Percentiles rank a stretch among this genome's conserved stretches.
These are phyloP conservation scores for Drosophila neotestacea DNA, from an alignment of 2,888 invertebrate genomes.

Conservation along the genomic window DNA sequence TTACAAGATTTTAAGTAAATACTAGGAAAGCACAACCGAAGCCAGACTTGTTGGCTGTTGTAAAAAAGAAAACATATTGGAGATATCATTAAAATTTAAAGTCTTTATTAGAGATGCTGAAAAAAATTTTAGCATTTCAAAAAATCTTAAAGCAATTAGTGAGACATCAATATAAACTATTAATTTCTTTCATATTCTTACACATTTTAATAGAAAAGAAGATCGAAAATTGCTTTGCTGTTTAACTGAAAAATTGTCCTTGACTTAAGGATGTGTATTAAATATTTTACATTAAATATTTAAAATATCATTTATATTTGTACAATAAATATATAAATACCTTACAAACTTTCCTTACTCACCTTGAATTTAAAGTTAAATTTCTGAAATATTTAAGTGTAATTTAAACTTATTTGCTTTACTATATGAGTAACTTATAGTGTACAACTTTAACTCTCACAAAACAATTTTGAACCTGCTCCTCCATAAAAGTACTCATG, in stretches of 20 bases:
- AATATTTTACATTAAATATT: too few species aligned
- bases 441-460: neutral
- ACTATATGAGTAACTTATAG: too few species aligned
- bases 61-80: neutral
- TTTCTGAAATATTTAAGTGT: neutral
- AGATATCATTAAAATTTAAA: neutral
- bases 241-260: too few species aligned
- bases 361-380: neutral
- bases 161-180: neutral
- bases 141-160: neutral
- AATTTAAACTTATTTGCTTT: neutral
- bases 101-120: neutral
- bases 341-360: too few species aligned
- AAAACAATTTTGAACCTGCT: neutral
- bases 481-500: slow-evolving; percentile 1
- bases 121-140: neutral
- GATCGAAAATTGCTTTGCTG: too few species aligned
- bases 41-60: neutral
- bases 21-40: neutral
- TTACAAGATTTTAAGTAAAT: neutral
- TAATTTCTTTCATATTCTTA: neutral
- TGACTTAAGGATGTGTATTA: too few species aligned
- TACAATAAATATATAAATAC: too few species aligned
- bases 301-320: too few species aligned
- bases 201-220: neutral